Evolutionary conservation across 2,888 invertebrate genomes (phyloP).

Genomic region (Diaphora mendica): DNA sequence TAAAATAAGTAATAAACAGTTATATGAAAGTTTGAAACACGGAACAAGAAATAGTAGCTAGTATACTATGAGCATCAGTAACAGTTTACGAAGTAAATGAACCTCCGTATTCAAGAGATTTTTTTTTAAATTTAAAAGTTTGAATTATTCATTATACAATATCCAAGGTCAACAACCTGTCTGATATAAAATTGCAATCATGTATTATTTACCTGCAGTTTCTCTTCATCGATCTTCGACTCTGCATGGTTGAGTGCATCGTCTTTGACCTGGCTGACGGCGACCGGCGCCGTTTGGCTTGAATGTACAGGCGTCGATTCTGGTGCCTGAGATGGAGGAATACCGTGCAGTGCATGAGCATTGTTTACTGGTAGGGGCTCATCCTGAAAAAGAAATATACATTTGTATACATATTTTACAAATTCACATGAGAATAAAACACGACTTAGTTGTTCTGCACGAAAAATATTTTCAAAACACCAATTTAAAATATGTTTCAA

Average conservation of each 20-base stretch:
- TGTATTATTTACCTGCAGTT: constrained; percentile 72
- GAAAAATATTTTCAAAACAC: not conserved
- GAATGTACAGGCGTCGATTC: constrained; percentile 46
- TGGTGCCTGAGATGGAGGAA: constrained; percentile 55
- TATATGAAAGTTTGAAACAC: too few relatives aligned
- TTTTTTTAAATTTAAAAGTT: not conserved
- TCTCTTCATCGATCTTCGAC: constrained; percentile 81
- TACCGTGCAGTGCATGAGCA: constrained; percentile 80
- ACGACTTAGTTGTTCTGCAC: not conserved
- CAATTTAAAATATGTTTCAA: not conserved
- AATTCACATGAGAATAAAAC: not conserved
- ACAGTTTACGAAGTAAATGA: not conserved
- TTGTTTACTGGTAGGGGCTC: constrained; percentile 78
- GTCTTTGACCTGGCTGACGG: constrained; percentile 68
- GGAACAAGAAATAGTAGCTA: too few relatives aligned
- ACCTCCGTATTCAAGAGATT: not conserved
- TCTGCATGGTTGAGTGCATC: constrained; percentile 79
- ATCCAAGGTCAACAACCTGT: not conserved
- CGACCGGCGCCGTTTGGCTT: constrained; percentile 52
- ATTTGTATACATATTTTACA: constrained; percentile 3
- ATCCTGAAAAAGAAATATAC: constrained; percentile 59
- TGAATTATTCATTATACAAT: not conserved
- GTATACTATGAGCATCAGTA: not conserved
- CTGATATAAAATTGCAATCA: not conserved
- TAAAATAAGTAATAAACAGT: too few relatives aligned